Conservation (phyloP, 2,113 vertebrate genomes). For the Cyprinus carpio region DNA sequence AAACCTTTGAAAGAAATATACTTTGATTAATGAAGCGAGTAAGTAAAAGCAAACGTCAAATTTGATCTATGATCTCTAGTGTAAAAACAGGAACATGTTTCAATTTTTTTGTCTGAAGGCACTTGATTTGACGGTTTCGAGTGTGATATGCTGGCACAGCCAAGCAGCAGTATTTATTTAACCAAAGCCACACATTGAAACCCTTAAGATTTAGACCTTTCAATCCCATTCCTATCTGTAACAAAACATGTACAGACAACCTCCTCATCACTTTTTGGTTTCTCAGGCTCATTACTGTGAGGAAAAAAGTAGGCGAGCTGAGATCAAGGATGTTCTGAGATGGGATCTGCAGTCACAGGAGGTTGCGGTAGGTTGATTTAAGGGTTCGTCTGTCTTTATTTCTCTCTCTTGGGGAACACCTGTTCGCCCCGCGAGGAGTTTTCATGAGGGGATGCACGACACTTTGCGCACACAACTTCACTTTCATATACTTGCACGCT, state of each 20-base stretch:
- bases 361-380: neutral
- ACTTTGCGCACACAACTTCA: neutral
- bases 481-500: conserved; percentile 19
- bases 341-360: neutral
- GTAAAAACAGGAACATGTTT: conserved; percentile 47
- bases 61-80: conserved; percentile 58
- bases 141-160: conserved; percentile 79
- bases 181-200: conserved; percentile 50
- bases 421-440: neutral
- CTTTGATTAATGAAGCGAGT: conserved; percentile 77
- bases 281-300: conserved; percentile 68
- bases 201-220: conserved; percentile 64
- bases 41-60: conserved; percentile 75
- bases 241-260: conserved; percentile 59
- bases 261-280: conserved; percentile 80
- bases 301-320: conserved; percentile 40
- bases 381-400: neutral
- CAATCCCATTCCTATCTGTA: conserved; percentile 73
- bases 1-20: conserved; percentile 69
- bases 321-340: neutral
- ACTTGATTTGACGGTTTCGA: conserved; percentile 76
- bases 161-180: conserved; percentile 73
- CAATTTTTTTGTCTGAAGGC: conserved; percentile 65
- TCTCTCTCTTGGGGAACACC: neutral
- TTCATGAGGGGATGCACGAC: neutral